Percentiles rank a stretch among this genome's conserved stretches.
These are phyloP conservation scores for Pelochelys cantorii DNA, from an alignment of 2,797 vertebrate species.

Conservation along the genomic window DNA sequence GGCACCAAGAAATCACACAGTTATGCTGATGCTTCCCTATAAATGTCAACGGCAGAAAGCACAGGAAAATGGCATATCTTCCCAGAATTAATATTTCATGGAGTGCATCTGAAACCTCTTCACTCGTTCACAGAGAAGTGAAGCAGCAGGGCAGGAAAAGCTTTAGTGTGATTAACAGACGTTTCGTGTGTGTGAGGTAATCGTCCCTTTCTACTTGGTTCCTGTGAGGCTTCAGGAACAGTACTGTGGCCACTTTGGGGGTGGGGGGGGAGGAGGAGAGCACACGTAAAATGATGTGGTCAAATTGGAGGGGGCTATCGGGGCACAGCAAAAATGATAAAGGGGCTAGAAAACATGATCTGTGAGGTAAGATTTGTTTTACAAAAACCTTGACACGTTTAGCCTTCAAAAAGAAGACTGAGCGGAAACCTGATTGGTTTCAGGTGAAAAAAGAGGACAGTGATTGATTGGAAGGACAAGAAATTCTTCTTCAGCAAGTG, in stretches of 20 bases:
- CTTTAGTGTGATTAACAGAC: not conserved
- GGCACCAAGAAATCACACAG: not conserved
- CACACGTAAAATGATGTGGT: not conserved
- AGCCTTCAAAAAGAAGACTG: not conserved
- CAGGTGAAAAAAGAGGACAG: not conserved
- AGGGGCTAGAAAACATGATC: not conserved
- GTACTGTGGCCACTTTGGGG: not conserved
- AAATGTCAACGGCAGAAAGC: not conserved
- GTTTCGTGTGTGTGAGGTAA: not conserved
- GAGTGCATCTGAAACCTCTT: not conserved
- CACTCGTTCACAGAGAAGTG: not conserved
- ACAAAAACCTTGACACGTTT: not conserved
- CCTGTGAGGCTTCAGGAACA: not conserved
- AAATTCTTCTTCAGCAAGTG: not conserved
- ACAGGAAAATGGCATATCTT: not conserved
- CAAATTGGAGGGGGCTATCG: not conserved
- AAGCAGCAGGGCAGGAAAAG: not conserved
- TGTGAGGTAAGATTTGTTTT: not conserved
- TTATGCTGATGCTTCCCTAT: not conserved
- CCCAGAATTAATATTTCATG: not conserved
- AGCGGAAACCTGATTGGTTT: not conserved
- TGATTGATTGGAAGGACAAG: not conserved
- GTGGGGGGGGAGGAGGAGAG: not conserved
- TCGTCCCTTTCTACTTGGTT: not conserved
- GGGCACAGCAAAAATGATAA: not conserved